Conservation (phyloP, 1,140 invertebrate genomes). For the Pomacea maculata region DNA sequence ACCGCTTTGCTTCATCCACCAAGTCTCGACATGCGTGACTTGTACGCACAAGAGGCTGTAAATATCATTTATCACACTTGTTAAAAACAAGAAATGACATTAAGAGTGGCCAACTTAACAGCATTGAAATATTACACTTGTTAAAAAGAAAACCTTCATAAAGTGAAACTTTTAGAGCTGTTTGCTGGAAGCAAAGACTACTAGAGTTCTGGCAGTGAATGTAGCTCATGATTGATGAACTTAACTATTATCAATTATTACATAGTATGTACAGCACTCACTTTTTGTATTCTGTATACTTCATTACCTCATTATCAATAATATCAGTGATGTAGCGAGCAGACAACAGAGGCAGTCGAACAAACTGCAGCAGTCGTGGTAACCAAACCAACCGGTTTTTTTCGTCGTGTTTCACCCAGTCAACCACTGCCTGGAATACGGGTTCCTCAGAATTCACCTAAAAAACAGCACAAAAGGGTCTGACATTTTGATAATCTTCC, state of each 20-base stretch:
- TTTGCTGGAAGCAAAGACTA: no score
- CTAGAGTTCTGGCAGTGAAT: no score
- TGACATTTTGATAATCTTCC: neutral
- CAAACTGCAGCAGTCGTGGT: slow-evolving; percentile 44
- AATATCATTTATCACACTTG: neutral
- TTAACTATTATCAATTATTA: no score
- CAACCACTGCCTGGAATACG: slow-evolving; percentile 52
- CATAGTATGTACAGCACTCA: no score
- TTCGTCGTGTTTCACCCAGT: slow-evolving; percentile 52
- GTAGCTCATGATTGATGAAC: no score
- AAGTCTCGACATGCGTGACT: slow-evolving; percentile 58
- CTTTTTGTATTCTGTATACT: no score
- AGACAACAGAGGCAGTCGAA: slow-evolving; percentile 52
- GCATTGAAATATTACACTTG: no score
- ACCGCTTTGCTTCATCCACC: slow-evolving; percentile 60
- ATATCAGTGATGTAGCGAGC: slow-evolving; percentile 60
- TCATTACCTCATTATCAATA: slow-evolving; percentile 53
- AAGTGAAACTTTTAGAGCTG: no score
- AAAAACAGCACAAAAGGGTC: neutral
- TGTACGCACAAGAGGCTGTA: slow-evolving; percentile 46
- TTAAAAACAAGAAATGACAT: no score
- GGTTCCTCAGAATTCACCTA: slow-evolving; percentile 56
- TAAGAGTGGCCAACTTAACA: no score
- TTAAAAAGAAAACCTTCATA: no score
- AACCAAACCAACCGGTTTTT: slow-evolving; percentile 38